Evolutionary conservation across 2,888 invertebrate species (phyloP).

Genomic region (Microchrysa polita): DNA sequence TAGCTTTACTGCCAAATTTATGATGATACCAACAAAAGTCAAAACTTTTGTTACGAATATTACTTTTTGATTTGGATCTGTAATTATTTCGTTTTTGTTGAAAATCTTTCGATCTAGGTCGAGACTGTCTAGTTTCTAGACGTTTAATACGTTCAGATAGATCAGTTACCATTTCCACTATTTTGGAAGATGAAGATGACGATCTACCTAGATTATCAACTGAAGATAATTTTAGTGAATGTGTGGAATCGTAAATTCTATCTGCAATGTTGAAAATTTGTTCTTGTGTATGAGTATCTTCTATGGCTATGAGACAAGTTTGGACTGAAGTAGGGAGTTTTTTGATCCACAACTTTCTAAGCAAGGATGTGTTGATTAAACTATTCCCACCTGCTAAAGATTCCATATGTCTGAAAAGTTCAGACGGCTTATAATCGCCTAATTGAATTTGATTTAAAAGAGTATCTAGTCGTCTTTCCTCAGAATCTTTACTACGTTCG

Average conservation of each 20-base stretch:
- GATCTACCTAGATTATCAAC: too few species aligned
- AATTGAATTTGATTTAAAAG: too few species aligned
- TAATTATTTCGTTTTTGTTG: not conserved
- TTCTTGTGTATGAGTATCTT: not conserved
- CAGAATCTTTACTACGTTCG: slow-evolving; percentile 31
- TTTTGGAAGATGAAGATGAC: not conserved
- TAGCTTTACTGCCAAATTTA: not conserved
- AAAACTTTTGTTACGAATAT: not conserved
- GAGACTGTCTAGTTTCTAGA: not conserved
- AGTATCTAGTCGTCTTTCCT: slow-evolving; percentile 34
- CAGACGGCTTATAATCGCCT: too few species aligned
- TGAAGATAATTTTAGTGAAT: not conserved
- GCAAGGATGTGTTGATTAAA: not conserved
- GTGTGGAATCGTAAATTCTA: slow-evolving; percentile 24
- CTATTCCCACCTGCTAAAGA: slow-evolving; percentile 13
- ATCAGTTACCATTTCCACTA: not conserved
- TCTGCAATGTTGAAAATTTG: slow-evolving; percentile 33
- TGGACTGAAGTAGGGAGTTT: too few species aligned
- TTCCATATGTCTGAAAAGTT: slow-evolving; percentile 2
- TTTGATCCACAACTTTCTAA: not conserved
- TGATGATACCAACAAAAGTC: slow-evolving; percentile 4
- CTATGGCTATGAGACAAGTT: not conserved
- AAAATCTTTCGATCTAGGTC: too few species aligned
- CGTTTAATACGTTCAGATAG: not conserved
- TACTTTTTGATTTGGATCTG: not conserved